Evolutionary conservation across 2,888 invertebrate species (phyloP).

Genomic region (Pinctada fucata): DNA sequence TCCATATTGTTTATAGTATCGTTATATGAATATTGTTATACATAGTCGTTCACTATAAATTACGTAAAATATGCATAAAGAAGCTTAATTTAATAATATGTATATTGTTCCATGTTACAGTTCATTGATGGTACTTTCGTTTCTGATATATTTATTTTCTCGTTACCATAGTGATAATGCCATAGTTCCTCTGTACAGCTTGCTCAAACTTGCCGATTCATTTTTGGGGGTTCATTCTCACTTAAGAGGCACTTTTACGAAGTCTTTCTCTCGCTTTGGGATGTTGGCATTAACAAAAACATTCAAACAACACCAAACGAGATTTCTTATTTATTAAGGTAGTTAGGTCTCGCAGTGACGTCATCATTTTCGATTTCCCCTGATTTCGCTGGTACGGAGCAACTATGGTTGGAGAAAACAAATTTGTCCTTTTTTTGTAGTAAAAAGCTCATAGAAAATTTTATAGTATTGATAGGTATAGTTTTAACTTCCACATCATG

Average conservation of each 20-base stretch:
- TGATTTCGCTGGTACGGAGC: conserved; percentile 7
- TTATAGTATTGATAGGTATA: no score
- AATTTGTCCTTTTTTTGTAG: no score
- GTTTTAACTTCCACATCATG: no score
- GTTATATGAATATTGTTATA: conserved; percentile 14
- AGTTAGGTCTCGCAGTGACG: neutral
- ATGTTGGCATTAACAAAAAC: no score
- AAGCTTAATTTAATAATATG: conserved; percentile 11
- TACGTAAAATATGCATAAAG: neutral
- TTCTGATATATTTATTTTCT: conserved; percentile 4
- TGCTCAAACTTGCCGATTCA: conserved; percentile 44
- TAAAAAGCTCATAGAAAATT: no score
- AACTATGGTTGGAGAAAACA: neutral
- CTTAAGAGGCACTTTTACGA: no score
- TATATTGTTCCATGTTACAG: conserved; percentile 29
- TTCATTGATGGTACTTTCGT: conserved; percentile 9
- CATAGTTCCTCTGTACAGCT: conserved; percentile 38
- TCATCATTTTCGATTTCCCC: neutral
- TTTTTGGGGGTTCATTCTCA: conserved; percentile 6
- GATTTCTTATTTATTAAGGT: neutral
- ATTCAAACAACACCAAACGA: neutral
- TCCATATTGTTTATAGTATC: neutral
- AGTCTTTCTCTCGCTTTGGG: no score
- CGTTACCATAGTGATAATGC: conserved; percentile 5
- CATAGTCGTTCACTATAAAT: conserved; percentile 23